Evolutionary conservation across 2,888 invertebrate species (phyloP).

Genomic region (Lacanobia oleracea): DNA sequence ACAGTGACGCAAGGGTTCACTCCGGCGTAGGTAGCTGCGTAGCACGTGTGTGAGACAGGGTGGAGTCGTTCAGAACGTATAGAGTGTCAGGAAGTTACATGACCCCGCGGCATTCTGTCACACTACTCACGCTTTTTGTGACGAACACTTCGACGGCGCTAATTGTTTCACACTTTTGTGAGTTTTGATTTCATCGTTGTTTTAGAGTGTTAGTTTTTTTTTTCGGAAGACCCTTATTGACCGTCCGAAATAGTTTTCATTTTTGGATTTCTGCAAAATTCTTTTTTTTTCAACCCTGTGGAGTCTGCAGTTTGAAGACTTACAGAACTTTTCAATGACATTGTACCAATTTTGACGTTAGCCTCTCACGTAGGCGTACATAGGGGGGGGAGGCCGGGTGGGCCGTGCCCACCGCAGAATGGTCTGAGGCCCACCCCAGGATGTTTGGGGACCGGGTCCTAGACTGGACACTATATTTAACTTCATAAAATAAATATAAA

Average conservation of each 20-base stretch:
- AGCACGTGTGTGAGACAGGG: slow-evolving; percentile 74
- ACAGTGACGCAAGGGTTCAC: slow-evolving; percentile 39
- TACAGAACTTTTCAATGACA: no score
- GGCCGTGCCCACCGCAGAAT: no score
- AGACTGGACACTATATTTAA: no score
- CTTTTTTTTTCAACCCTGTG: not conserved
- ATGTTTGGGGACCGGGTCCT: no score
- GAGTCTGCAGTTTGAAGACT: no score
- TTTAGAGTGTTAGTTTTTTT: slow-evolving; percentile 1
- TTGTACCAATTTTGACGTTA: no score
- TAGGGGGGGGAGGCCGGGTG: no score
- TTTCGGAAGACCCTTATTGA: not conserved
- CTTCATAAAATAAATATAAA: no score
- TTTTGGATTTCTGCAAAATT: no score
- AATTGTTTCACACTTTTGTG: slow-evolving; percentile 77
- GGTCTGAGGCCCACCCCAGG: no score
- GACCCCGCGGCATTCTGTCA: slow-evolving; percentile 79
- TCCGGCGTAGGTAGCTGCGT: slow-evolving; percentile 51
- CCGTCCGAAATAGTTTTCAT: not conserved
- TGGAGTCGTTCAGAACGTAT: slow-evolving; percentile 71
- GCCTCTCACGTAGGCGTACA: no score
- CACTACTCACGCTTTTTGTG: slow-evolving; percentile 67
- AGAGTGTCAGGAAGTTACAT: slow-evolving; percentile 80
- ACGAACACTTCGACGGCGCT: slow-evolving; percentile 73
- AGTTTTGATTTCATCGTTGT: slow-evolving; percentile 33